Conservation (phyloP, 2,888 invertebrate genomes). For the Eupithecia inturbata region DNA sequence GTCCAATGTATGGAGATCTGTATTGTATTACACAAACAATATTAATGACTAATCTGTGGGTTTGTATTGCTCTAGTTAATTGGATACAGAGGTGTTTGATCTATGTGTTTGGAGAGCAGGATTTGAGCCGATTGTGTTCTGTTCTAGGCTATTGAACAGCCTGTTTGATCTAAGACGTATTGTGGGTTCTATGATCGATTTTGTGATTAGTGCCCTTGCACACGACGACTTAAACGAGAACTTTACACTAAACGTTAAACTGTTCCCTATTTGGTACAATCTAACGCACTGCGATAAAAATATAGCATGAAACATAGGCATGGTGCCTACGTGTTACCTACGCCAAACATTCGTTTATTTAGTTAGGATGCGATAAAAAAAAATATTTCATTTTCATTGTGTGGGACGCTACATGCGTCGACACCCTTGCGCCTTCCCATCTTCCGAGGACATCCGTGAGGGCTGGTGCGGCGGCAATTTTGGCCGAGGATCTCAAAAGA, state of each 20-base stretch:
- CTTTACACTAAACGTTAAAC: background rate
- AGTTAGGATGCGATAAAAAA: no score
- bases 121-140: slow-evolving; percentile 45
- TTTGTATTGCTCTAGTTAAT: slow-evolving; percentile 66
- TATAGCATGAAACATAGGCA: no score
- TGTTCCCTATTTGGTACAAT: background rate
- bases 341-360: no score
- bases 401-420: no score
- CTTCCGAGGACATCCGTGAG: no score
- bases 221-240: background rate
- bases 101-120: slow-evolving; percentile 41
- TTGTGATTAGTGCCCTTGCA: background rate
- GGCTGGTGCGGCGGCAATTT: no score
- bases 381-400: no score
- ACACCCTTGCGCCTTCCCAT: no score
- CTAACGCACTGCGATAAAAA: no score
- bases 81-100: slow-evolving; percentile 58
- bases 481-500: no score
- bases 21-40: slow-evolving; percentile 75
- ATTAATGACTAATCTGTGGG: slow-evolving; percentile 74
- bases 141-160: slow-evolving; percentile 36
- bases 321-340: no score
- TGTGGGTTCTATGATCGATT: slow-evolving; percentile 22
- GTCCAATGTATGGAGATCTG: slow-evolving; percentile 71
- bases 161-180: slow-evolving; percentile 36